Evolutionary conservation across 2,888 invertebrate genomes (phyloP), one percentile per base, ranked within the genome.

Genomic region (Oxytorus armatus): DNA sequence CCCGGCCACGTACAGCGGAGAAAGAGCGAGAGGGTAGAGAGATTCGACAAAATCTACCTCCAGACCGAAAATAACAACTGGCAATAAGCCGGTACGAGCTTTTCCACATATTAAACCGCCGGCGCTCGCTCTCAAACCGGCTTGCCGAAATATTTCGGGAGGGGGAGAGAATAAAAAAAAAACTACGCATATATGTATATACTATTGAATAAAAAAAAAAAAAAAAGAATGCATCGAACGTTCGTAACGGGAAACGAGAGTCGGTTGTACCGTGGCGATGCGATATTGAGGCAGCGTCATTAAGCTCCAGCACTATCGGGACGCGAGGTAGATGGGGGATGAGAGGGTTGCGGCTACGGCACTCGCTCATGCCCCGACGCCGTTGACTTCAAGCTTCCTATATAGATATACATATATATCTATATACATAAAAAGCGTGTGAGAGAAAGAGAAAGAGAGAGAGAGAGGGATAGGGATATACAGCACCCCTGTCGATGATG

Each of bases 41-140:
- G 61, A 61, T 47, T 79, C 79, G 79, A 80, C 75, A 81, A 61
- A 73, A 84, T 84, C 82, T 79, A 81, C 82, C 81, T 81, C 79
- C 84, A 85, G 83, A 83, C 84, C 81, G 87, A 88, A 87, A 86
- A 88, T 85, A 88, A 89, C 86, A 88, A 89, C 87, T 88, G 87
- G 88, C 89, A 89, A 89, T 89, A 89, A 89, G 87, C 89, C 87
- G 85, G 86, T 84, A 81, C 87, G 85, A 88, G 88, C 87, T 88
- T 88, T 89, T 88, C 88, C 89, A 86, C 88, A 89, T 89, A 89
- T 89, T 89, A 88, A 89, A 86, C 88, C 84, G 80, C 49, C 74
- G 72, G n/a, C 55, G 23, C 57, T 29, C 16, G 49, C 21, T 49
- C 66, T 39, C 72, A 21, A n/a, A 39, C 39, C 47, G 68, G 81